A percentile compares a stretch with the other conserved stretches of the same genome.
Evolutionary conservation across 2,888 invertebrate genomes (phyloP).

Genomic region (Meteorus cinctellus): DNA sequence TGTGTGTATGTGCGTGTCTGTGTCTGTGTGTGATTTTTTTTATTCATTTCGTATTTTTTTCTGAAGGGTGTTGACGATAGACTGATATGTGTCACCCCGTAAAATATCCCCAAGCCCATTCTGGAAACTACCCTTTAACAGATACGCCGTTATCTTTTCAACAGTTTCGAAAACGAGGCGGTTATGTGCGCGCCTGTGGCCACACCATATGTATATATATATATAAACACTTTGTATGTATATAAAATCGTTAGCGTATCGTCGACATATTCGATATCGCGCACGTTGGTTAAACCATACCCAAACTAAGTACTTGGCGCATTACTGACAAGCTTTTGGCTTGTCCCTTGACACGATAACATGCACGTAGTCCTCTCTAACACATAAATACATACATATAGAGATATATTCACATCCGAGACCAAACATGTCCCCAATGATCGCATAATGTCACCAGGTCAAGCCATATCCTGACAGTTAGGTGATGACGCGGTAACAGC

Average conservation of each 20-base stretch:
- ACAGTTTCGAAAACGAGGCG: conserved; percentile 52
- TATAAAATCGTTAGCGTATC: conserved; percentile 67
- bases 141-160: conserved; percentile 55
- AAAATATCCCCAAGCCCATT: conserved; percentile 49
- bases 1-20: neutral
- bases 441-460: conserved; percentile 14
- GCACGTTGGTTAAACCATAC: conserved; percentile 28
- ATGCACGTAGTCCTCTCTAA: neutral
- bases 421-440: conserved; percentile 17
- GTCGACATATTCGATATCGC: conserved; percentile 63
- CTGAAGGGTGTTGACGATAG: conserved; percentile 29
- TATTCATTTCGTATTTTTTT: neutral
- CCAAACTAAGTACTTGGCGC: conserved; percentile 27
- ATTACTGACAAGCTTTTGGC: conserved; percentile 17
- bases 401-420: neutral
- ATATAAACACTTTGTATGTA: neutral
- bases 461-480: neutral
- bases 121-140: conserved; percentile 40
- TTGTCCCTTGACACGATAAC: conserved; percentile 17
- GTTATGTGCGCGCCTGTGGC: conserved; percentile 48
- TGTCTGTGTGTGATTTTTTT: neutral
- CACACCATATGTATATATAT: conserved; percentile 28
- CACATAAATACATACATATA: neutral
- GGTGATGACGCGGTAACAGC: neutral
- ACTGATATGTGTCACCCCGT: conserved; percentile 49